Percentiles rank a stretch among this genome's conserved stretches.
These are phyloP conservation scores for Anoplophora glabripennis DNA, from an alignment of 1,140 invertebrate genomes.

Conservation along the genomic window DNA sequence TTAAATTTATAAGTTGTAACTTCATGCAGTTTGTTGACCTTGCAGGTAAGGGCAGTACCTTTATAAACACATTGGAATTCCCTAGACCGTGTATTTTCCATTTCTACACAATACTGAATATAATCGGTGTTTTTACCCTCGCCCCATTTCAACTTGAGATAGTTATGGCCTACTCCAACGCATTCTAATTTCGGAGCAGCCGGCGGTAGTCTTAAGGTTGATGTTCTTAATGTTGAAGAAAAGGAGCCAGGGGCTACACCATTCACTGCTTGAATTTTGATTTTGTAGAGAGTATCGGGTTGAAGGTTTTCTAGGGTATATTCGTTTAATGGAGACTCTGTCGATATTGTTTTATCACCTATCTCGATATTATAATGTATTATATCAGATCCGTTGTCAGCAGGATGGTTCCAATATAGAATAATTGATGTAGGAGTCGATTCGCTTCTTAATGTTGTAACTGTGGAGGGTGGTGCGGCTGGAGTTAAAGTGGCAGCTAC, in stretches of 20 bases:
- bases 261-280: conserved; percentile 79
- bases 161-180: conserved; percentile 69
- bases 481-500: conserved; percentile 63
- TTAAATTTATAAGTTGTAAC: conserved; percentile 75
- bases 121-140: conserved; percentile 65
- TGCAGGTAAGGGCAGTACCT: conserved; percentile 70
- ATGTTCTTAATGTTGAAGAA: conserved; percentile 66
- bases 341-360: conserved; percentile 59
- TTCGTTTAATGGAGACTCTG: conserved; percentile 54
- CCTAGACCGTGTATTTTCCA: conserved; percentile 62
- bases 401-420: conserved; percentile 70
- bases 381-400: conserved; percentile 68
- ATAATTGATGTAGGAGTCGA: conserved; percentile 65
- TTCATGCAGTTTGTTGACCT: conserved; percentile 78
- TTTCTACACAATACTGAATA: conserved; percentile 76
- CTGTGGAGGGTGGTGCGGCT: conserved; percentile 69
- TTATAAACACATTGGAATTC: conserved; percentile 76
- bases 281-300: conserved; percentile 63
- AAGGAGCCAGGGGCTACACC: conserved; percentile 76
- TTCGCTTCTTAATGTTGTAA: conserved; percentile 59
- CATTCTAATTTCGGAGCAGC: conserved; percentile 72
- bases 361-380: conserved; percentile 73
- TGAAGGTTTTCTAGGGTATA: conserved; percentile 53
- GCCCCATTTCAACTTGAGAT: conserved; percentile 82
- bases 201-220: conserved; percentile 74